A percentile compares a stretch with the other conserved stretches of the same genome.
phyloP scores from a whole-genome alignment of 2,888 invertebrate genomes.

The Tipula helvola region DNA sequence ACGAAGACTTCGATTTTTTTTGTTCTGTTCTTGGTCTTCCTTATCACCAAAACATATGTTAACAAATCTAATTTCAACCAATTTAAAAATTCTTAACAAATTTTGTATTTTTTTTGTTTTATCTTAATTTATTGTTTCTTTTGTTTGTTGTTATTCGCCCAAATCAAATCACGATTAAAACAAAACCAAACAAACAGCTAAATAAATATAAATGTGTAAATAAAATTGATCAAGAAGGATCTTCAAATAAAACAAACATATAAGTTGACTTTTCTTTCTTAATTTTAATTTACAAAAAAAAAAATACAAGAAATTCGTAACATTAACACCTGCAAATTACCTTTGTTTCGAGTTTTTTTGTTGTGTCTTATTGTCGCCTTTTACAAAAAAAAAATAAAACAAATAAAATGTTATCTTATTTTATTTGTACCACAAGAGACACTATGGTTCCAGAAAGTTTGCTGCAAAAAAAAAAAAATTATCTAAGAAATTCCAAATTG shows the following conservation, averaged over 20 bases:
- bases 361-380: not conserved
- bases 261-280: not conserved
- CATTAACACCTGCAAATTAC: not conserved
- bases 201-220: not conserved
- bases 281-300: not conserved
- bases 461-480: not conserved
- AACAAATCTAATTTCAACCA: not conserved
- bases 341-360: not conserved
- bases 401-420: not conserved
- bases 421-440: not conserved
- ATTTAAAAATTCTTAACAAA: not conserved
- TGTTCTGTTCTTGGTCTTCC: not conserved
- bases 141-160: not conserved
- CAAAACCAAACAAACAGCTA: not conserved
- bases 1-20: not conserved
- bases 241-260: not conserved
- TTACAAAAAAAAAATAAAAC: not conserved
- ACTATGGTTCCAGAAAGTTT: not conserved
- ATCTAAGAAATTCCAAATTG: not conserved
- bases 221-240: not conserved
- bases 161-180: slow-evolving; percentile 4
- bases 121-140: not conserved
- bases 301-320: not conserved
- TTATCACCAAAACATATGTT: not conserved
- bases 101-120: not conserved